Conservation (phyloP, 1,140 invertebrate species). For the Asobara japonica region DNA sequence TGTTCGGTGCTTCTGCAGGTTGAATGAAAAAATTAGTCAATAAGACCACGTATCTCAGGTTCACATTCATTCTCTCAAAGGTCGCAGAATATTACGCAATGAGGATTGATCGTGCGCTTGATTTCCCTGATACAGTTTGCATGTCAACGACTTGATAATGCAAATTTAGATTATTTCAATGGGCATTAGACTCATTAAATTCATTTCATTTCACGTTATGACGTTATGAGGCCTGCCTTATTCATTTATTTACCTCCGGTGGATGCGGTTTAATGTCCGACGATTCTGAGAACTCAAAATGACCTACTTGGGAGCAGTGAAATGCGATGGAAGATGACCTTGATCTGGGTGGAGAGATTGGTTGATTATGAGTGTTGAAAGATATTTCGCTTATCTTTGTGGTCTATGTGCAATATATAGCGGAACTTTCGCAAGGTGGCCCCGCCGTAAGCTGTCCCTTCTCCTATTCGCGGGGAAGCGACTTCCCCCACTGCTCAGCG, state of each 20-base stretch:
- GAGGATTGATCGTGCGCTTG: slow-evolving; percentile 9
- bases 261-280: background rate
- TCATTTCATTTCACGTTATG: background rate
- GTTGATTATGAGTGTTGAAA: background rate
- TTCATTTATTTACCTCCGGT: too few relatives aligned
- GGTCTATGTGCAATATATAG: too few relatives aligned
- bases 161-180: background rate
- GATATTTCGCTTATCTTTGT: background rate
- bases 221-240: too few relatives aligned
- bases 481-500: too few relatives aligned
- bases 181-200: background rate
- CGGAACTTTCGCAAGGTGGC: too few relatives aligned
- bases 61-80: slow-evolving; percentile 3
- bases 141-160: slow-evolving; percentile 14
- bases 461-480: too few relatives aligned
- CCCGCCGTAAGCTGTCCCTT: too few relatives aligned
- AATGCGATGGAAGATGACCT: slow-evolving; percentile 1
- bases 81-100: slow-evolving; percentile 17
- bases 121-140: slow-evolving; percentile 18
- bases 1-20: background rate
- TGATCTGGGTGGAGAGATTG: slow-evolving; percentile 22
- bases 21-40: background rate
- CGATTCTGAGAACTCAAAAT: background rate
- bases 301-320: background rate
- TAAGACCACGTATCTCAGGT: background rate